Conservation (phyloP, 2,888 invertebrate genomes). For the Cerceris ruficornis region DNA sequence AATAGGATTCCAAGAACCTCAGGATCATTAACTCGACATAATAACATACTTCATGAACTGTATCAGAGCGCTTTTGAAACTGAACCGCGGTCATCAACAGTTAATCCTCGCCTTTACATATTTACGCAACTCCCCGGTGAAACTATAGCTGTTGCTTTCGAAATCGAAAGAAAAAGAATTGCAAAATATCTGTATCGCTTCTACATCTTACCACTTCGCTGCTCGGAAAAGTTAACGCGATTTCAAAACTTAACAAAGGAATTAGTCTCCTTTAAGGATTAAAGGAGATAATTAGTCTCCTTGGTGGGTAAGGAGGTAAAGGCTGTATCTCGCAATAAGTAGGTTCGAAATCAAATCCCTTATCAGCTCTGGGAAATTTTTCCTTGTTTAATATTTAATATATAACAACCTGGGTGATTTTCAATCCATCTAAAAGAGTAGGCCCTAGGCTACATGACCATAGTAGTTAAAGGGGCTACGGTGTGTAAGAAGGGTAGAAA, state of each 20-base stretch:
- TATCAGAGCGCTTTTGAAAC: slow-evolving; percentile 10
- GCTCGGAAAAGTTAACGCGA: not conserved
- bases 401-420: no score
- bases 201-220: slow-evolving; percentile 18
- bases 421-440: no score
- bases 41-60: not conserved
- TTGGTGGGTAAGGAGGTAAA: no score
- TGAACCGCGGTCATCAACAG: slow-evolving; percentile 3
- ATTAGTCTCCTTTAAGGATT: no score
- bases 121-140: slow-evolving; percentile 25
- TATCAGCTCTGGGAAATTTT: no score
- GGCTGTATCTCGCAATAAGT: no score
- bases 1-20: not conserved
- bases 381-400: no score
- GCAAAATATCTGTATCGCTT: slow-evolving; percentile 11
- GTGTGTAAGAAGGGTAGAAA: no score
- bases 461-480: no score
- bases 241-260: not conserved
- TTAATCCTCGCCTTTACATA: slow-evolving; percentile 15
- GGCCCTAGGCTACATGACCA: no score
- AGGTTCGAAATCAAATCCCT: no score
- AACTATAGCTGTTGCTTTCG: slow-evolving; percentile 5
- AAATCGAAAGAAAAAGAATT: slow-evolving; percentile 12
- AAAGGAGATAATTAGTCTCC: no score
- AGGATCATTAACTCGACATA: not conserved